These are phyloP conservation scores for Characodon lateralis DNA, from an alignment of 2,797 vertebrate genomes.

Conservation along the genomic window DNA sequence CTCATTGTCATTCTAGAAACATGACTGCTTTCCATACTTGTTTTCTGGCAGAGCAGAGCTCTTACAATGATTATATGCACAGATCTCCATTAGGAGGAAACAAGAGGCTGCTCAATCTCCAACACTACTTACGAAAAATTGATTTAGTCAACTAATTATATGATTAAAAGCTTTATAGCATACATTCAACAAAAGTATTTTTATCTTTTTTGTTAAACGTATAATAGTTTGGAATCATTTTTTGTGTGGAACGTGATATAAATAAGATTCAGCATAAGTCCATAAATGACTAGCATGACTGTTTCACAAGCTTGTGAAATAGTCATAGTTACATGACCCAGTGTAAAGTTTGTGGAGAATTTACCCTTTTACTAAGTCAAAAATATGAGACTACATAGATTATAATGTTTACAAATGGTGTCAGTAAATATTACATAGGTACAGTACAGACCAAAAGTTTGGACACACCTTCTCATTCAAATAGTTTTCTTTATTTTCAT, in stretches of 20 bases:
- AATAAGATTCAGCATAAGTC: background rate
- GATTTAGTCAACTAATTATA: background rate
- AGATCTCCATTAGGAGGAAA: slow-evolving; percentile 40
- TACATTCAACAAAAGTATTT: background rate
- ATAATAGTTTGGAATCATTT: background rate
- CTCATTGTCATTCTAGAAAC: slow-evolving; percentile 74
- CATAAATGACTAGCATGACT: too few species aligned
- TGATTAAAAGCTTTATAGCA: background rate
- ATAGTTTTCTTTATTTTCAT: too few species aligned
- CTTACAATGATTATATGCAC: slow-evolving; percentile 62
- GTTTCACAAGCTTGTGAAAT: too few species aligned
- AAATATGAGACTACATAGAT: too few species aligned
- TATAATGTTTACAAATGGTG: too few species aligned
- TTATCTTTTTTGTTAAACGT: background rate
- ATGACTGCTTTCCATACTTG: slow-evolving; percentile 55
- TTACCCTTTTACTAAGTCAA: too few species aligned
- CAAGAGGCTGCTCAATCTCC: slow-evolving; percentile 6
- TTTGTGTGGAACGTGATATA: background rate
- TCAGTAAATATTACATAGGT: too few species aligned
- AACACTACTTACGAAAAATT: background rate
- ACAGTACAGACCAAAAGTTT: too few species aligned
- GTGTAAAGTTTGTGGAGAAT: too few species aligned
- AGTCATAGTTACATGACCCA: too few species aligned
- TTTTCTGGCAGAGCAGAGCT: slow-evolving; percentile 49
- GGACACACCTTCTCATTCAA: too few species aligned